Conservation (phyloP, 1,140 invertebrate species). For the Hyles euphorbiae region DNA sequence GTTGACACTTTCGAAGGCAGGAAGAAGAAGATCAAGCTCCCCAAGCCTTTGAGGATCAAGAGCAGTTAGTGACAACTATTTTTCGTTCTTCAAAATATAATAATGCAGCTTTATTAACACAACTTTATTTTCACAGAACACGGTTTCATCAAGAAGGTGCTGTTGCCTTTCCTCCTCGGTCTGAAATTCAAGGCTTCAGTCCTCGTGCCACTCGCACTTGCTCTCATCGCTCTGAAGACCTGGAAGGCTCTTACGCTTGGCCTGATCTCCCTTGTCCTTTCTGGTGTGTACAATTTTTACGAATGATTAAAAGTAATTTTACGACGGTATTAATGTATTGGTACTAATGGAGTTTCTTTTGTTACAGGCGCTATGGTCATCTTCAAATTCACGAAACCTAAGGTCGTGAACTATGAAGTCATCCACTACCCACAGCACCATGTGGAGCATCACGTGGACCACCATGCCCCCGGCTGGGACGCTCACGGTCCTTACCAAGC, state of each 20-base stretch:
- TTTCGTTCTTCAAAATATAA: constrained; percentile 2
- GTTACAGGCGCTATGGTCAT: constrained; percentile 84
- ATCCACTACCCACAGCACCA: constrained; percentile 89
- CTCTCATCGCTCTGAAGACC: constrained; percentile 88
- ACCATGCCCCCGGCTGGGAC: constrained; percentile 72
- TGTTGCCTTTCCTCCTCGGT: constrained; percentile 88
- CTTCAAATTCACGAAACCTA: constrained; percentile 90
- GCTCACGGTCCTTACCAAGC: constrained; percentile 78
- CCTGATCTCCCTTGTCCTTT: constrained; percentile 87
- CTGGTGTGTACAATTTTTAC: constrained; percentile 54
- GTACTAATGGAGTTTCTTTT: constrained; percentile 8
- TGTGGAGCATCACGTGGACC: constrained; percentile 79
- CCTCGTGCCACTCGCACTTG: constrained; percentile 85
- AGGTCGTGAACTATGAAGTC: constrained; percentile 88
- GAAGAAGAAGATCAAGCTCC: constrained; percentile 70
- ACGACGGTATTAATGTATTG: not conserved
- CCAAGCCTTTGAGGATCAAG: constrained; percentile 68
- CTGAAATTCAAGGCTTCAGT: constrained; percentile 90
- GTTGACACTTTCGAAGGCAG: constrained; percentile 77
- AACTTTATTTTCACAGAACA: constrained; percentile 76
- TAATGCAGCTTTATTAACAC: constrained; percentile 1
- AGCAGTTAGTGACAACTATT: constrained; percentile 46
- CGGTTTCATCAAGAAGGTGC: constrained; percentile 87
- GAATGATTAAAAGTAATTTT: not conserved
- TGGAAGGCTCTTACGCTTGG: constrained; percentile 91